phyloP scores from a whole-genome alignment of 2,113 vertebrate genomes.

The Protobothrops flavoviridis region DNA sequence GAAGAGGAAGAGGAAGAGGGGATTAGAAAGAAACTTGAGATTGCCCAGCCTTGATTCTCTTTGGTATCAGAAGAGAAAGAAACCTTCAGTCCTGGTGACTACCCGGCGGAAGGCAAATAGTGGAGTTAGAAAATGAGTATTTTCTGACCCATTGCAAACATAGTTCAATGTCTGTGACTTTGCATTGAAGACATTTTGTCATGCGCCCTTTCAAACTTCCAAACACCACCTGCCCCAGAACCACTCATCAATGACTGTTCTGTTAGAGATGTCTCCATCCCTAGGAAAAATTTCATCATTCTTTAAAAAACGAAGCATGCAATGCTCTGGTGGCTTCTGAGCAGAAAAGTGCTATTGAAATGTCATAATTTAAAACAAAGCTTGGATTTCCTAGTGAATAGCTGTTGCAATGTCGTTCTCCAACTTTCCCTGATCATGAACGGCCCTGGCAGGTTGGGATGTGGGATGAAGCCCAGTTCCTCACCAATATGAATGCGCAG shows the following conservation, averaged over 20 bases:
- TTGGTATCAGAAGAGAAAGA: neutral
- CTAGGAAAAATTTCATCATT: neutral
- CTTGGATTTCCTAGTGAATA: neutral
- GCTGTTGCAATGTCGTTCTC: too few relatives aligned
- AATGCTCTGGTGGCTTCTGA: neutral
- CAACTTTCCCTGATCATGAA: neutral
- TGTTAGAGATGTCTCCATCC: neutral
- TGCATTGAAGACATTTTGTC: neutral
- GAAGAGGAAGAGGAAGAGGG: too few relatives aligned
- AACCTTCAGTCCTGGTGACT: neutral
- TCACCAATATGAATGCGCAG: constrained; percentile 85
- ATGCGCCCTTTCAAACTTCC: neutral
- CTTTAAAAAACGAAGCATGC: neutral
- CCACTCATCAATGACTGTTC: neutral
- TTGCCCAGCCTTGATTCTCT: neutral
- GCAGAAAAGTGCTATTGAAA: neutral
- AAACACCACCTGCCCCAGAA: neutral
- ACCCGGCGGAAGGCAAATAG: neutral
- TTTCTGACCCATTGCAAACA: neutral
- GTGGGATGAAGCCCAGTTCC: neutral
- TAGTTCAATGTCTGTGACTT: neutral
- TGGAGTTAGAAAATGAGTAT: neutral
- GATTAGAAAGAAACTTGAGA: neutral
- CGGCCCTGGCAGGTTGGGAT: too few relatives aligned
- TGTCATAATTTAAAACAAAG: neutral